These are phyloP conservation scores for Anisognathus igniventris DNA, from an alignment of 2,797 vertebrate species.

Conservation along the genomic window DNA sequence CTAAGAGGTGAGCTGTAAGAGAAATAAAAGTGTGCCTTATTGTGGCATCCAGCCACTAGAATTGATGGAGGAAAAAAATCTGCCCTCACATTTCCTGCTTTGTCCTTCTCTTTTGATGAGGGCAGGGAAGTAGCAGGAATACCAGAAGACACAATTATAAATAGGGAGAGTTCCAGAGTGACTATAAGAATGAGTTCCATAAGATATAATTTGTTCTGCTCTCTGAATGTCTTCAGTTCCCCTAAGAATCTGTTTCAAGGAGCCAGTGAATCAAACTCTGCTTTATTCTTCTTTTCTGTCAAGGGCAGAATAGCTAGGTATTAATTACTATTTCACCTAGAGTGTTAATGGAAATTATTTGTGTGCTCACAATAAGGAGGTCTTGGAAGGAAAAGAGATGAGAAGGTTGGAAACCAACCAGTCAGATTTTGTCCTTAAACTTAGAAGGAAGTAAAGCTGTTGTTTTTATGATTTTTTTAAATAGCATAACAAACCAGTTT, in stretches of 20 bases:
- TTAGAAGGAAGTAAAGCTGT: not conserved
- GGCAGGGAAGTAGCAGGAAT: not conserved
- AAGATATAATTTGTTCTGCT: constrained; percentile 11
- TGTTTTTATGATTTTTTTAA: not conserved
- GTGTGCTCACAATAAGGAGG: not conserved
- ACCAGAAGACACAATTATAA: not conserved
- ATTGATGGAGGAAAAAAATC: not conserved
- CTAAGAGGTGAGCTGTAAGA: not conserved
- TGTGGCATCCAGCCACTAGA: not conserved
- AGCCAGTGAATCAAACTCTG: constrained; percentile 8
- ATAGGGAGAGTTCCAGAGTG: not conserved
- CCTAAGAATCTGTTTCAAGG: not conserved
- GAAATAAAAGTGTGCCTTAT: not conserved
- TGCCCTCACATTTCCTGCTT: not conserved
- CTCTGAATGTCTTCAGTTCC: constrained; percentile 9
- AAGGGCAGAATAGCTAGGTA: not conserved
- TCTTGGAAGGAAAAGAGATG: not conserved
- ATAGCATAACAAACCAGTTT: not conserved
- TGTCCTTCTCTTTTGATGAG: not conserved
- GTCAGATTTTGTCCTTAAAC: not conserved
- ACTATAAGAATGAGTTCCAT: not conserved
- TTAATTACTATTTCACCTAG: constrained; percentile 14
- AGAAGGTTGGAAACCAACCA: not conserved
- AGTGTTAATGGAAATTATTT: not conserved
- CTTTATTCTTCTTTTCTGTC: not conserved